Evolutionary conservation across 2,888 invertebrate species (phyloP).

Genomic region (Allacma fusca): DNA sequence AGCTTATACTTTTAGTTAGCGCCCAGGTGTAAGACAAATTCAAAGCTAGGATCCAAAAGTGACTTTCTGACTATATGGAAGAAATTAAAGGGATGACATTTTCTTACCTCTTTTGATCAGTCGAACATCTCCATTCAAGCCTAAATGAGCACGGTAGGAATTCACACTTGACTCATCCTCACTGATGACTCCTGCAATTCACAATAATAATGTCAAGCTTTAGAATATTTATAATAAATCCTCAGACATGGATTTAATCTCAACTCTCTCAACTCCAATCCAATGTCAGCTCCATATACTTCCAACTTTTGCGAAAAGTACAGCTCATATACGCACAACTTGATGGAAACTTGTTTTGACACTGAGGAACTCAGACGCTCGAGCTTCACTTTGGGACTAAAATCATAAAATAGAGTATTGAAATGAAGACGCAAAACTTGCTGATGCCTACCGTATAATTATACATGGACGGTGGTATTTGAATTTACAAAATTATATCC

Average conservation of each 20-base stretch:
- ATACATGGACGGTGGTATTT: neutral
- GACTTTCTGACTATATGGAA: neutral
- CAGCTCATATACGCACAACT: no score
- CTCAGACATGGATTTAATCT: no score
- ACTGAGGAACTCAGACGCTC: neutral
- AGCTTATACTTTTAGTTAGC: no score
- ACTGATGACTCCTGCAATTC: constrained; percentile 53
- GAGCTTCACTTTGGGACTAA: neutral
- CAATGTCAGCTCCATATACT: neutral
- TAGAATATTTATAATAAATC: no score
- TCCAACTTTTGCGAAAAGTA: neutral
- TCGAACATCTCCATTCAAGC: constrained; percentile 59
- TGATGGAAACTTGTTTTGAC: neutral
- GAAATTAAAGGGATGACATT: neutral
- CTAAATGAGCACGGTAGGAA: constrained; percentile 56
- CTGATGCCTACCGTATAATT: neutral
- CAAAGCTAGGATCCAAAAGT: no score
- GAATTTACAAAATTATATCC: constrained; percentile 13
- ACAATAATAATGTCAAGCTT: neutral
- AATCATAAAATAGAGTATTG: neutral
- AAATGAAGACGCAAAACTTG: neutral
- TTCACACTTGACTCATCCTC: constrained; percentile 59
- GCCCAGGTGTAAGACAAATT: no score
- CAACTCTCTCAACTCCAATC: neutral
- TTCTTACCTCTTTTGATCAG: constrained; percentile 58